These are phyloP conservation scores for Pyrocoelia pectoralis DNA, from an alignment of 2,888 invertebrate genomes.

Conservation along the genomic window DNA sequence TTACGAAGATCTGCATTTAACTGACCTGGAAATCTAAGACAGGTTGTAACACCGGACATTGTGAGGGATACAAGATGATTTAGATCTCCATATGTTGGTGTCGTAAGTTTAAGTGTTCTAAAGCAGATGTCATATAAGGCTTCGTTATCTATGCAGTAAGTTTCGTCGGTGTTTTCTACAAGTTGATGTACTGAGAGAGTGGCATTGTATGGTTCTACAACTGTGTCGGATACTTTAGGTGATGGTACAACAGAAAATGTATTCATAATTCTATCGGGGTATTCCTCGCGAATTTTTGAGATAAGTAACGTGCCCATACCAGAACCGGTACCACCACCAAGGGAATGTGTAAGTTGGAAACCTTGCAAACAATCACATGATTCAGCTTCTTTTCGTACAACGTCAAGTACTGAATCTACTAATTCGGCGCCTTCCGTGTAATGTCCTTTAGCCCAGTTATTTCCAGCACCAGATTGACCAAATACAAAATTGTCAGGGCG, in stretches of 20 bases:
- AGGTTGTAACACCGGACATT: constrained; percentile 91
- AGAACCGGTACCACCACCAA: constrained; percentile 96
- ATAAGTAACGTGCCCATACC: constrained; percentile 95
- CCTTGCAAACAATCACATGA: constrained; percentile 93
- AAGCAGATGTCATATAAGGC: constrained; percentile 92
- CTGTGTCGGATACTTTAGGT: constrained; percentile 88
- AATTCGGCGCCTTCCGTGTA: constrained; percentile 93
- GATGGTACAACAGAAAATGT: constrained; percentile 93
- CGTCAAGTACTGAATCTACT: constrained; percentile 85
- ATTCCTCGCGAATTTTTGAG: constrained; percentile 96
- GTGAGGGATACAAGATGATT: constrained; percentile 90
- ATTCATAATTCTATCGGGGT: constrained; percentile 98
- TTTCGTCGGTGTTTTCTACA: constrained; percentile 90
- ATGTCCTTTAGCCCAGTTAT: constrained; percentile 91
- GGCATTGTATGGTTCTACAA: constrained; percentile 91
- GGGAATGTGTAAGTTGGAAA: constrained; percentile 93
- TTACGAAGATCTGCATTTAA: constrained; percentile 91
- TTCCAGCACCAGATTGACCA: constrained; percentile 85
- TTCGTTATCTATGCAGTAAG: constrained; percentile 91
- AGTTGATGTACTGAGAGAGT: constrained; percentile 88
- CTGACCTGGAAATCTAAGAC: constrained; percentile 90
- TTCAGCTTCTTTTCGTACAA: constrained; percentile 88
- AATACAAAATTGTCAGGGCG: constrained; percentile 96
- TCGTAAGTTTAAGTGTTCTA: constrained; percentile 84
- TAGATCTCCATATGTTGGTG: constrained; percentile 92